Percentiles rank a stretch among this genome's conserved stretches.
Conservation (phyloP, 2,797 vertebrate genomes). For the Acrossocheilus wenchowensis region DNA sequence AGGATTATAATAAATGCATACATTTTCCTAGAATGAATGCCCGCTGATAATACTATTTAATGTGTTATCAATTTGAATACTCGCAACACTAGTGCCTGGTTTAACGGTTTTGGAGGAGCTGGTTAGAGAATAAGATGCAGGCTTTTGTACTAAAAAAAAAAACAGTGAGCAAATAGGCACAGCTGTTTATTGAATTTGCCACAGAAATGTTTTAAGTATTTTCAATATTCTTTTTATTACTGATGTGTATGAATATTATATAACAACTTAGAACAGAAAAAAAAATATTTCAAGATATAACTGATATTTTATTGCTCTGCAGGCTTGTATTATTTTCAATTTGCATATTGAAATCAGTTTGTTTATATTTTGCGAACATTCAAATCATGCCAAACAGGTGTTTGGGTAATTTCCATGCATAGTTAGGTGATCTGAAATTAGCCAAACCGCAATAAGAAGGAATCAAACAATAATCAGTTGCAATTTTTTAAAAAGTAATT, state of each 20-base stretch:
- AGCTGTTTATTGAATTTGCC: constrained; percentile 4
- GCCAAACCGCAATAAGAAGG: background rate
- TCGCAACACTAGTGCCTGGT: background rate
- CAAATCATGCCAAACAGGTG: background rate
- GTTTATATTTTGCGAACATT: background rate
- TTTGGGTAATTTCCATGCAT: background rate
- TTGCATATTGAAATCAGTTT: background rate
- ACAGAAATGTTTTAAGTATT: background rate
- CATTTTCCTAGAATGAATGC: background rate
- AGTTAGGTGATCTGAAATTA: background rate
- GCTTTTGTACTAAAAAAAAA: background rate
- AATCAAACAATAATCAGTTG: background rate
- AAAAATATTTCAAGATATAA: background rate
- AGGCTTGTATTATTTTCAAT: background rate
- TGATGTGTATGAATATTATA: background rate
- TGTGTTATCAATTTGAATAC: background rate
- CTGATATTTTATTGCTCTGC: background rate
- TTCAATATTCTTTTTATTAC: background rate
- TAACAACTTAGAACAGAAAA: background rate
- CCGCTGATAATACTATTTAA: background rate
- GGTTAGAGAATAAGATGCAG: background rate
- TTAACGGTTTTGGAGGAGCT: background rate
- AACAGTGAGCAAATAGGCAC: background rate
- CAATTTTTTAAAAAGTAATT: background rate
- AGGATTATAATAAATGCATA: constrained; percentile 17